These are phyloP conservation scores for Heloderma charlesbogerti DNA, from an alignment of 2,113 vertebrate species.

Conservation along the genomic window DNA sequence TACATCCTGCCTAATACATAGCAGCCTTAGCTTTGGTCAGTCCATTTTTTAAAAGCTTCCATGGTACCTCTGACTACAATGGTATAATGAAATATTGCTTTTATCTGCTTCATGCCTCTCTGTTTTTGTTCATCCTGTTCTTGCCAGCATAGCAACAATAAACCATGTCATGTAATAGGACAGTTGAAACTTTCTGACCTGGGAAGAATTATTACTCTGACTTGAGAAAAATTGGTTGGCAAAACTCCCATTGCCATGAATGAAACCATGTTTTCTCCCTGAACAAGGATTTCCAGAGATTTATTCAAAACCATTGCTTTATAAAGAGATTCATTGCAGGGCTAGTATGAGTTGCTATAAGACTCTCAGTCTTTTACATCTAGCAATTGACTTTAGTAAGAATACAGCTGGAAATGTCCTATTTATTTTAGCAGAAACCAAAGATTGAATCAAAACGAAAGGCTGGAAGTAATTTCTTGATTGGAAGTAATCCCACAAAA, in stretches of 20 bases:
- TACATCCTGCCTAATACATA: background rate
- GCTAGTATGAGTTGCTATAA: background rate
- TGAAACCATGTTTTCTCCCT: conserved; percentile 23
- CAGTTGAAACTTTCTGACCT: conserved; percentile 13
- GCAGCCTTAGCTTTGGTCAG: background rate
- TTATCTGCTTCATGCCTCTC: background rate
- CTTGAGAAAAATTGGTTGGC: background rate
- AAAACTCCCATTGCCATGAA: conserved; percentile 42
- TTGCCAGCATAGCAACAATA: background rate
- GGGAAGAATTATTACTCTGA: conserved; percentile 1
- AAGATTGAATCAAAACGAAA: conserved; percentile 36
- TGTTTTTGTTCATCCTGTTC: background rate
- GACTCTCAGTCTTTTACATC: conserved; percentile 2
- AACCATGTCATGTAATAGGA: conserved; percentile 14
- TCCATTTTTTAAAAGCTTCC: background rate
- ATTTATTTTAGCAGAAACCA: conserved; percentile 37
- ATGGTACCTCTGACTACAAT: background rate
- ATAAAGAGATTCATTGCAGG: background rate
- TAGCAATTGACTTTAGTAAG: background rate
- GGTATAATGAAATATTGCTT: background rate
- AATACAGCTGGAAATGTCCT: background rate
- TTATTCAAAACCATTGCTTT: conserved; percentile 47
- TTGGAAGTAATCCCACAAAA: conserved; percentile 28
- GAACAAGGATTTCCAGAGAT: conserved; percentile 26
- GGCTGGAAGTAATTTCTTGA: background rate